These are phyloP conservation scores for Pica pica DNA, from an alignment of 2,113 vertebrate genomes.

Conservation along the genomic window DNA sequence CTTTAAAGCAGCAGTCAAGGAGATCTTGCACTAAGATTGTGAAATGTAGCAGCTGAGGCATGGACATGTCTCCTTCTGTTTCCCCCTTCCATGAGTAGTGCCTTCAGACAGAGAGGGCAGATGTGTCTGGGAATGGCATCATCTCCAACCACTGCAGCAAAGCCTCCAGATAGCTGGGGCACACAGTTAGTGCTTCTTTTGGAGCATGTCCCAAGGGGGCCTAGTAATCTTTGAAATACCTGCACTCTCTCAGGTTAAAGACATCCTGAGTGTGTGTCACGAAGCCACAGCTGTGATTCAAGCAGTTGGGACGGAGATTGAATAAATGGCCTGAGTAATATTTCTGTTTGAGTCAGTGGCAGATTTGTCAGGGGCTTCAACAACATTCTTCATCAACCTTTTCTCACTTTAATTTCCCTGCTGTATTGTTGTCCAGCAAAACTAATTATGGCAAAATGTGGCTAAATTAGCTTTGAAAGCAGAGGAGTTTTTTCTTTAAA, in stretches of 20 bases:
- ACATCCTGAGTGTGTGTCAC: not conserved
- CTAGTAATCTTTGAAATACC: not conserved
- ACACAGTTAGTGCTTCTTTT: not conserved
- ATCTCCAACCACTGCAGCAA: not conserved
- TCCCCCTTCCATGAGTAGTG: not conserved
- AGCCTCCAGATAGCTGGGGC: not conserved
- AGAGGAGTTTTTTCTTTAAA: not conserved
- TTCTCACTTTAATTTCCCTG: not conserved
- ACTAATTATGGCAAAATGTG: not conserved
- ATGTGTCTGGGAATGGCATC: not conserved
- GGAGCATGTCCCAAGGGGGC: not conserved
- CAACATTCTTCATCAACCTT: not conserved
- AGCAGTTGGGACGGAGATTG: not conserved
- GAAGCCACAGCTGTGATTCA: not conserved
- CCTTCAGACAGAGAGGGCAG: not conserved
- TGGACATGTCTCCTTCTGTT: rapidly evolving
- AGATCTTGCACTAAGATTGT: not conserved
- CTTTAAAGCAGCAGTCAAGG: not conserved
- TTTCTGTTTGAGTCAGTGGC: not conserved
- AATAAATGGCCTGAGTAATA: not conserved
- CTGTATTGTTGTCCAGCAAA: not conserved
- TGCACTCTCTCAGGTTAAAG: not conserved
- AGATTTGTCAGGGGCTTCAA: not conserved
- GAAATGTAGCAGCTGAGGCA: not conserved
- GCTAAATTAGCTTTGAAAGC: not conserved